A percentile compares a stretch with the other conserved stretches of the same genome.
Evolutionary conservation across 2,888 invertebrate species (phyloP).

Genomic region (Latheticus oryzae): DNA sequence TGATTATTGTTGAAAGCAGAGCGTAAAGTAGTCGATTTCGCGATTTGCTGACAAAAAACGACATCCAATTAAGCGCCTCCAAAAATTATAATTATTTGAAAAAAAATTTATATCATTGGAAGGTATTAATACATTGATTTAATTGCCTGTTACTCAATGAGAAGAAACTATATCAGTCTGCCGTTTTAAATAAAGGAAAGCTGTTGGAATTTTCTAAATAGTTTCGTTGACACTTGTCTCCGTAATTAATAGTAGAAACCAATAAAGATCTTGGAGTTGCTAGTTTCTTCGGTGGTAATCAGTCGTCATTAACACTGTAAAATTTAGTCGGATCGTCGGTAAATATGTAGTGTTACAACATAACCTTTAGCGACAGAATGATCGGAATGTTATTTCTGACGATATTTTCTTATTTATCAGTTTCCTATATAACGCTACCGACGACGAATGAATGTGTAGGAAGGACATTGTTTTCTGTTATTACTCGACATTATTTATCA

Average conservation of each 20-base stretch:
- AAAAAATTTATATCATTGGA: slow-evolving; percentile 5
- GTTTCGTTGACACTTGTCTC: slow-evolving; percentile 14
- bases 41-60: slow-evolving; percentile 7
- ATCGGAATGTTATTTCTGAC: slow-evolving; percentile 36
- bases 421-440: slow-evolving; percentile 36
- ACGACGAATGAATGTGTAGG: slow-evolving; percentile 30
- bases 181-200: slow-evolving; percentile 7
- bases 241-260: slow-evolving; percentile 10
- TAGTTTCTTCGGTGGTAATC: slow-evolving; percentile 8
- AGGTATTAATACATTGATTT: slow-evolving; percentile 2
- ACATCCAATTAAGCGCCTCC: slow-evolving; percentile 14
- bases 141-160: slow-evolving; percentile 18
- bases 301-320: slow-evolving; percentile 15
- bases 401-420: slow-evolving; percentile 40
- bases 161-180: slow-evolving; percentile 2
- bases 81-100: slow-evolving; percentile 9
- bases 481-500: slow-evolving; percentile 32
- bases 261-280: slow-evolving; percentile 1
- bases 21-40: slow-evolving; percentile 1
- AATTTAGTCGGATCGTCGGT: slow-evolving; percentile 22
- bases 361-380: slow-evolving; percentile 38
- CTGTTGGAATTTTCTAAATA: slow-evolving; percentile 15
- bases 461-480: slow-evolving; percentile 35
- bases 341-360: slow-evolving; percentile 39
- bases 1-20: slow-evolving; percentile 8